Base-by-base conservation (phyloP, 2,888 invertebrate genomes). In the Halictus quadricinctus region DNA sequence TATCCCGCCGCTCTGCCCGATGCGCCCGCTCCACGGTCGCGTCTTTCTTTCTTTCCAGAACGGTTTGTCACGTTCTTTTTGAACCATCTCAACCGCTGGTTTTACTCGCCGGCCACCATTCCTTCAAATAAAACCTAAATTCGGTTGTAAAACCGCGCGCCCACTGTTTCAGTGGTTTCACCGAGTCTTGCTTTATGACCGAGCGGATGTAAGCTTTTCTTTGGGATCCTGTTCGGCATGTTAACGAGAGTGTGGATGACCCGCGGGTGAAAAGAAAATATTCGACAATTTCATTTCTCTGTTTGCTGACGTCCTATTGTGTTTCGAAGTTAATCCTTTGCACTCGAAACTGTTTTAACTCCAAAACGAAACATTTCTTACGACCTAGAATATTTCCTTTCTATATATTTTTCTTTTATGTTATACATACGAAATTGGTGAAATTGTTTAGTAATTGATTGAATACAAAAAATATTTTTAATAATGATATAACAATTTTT, bases 1-100 rank as follows among this genome's bases (percentile, higher is more conserved):
- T 54, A 66, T 58, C n/a, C 3, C 18, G 36, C 36, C 25, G 70
- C n/a, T 25, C 8, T 58, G n/a, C 58, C 7, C 8, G 54, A 8
- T 21, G 21, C 2, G 2, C 21, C 7, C 18, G 29, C 21, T 54
- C 13, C 25, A 29, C 60, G 12, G 15, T 64, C 15, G 15, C 50
- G 41, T 73, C n/a, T 21, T 81, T 69, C n/a, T 21, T 81, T 69
- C 70, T 58, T 46, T 25, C n/a, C 8, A 10, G 54, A 0, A 15
- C 12, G 46, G 25, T 73, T 36, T 18, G 29, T 43, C 3, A 25
- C 15, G n/a, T 76, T 80, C 64, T 29, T 25, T 15, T 15, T 10
- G 1, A 21, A 54, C 10, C 54, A 10, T 21, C 54, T 0, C 2
- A 21, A 21, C n/a, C 46, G 13, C 12, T 46, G 43, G 8, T 2